phyloP scores from a whole-genome alignment of 2,113 vertebrate species.

The Dasyornis broadbenti region DNA sequence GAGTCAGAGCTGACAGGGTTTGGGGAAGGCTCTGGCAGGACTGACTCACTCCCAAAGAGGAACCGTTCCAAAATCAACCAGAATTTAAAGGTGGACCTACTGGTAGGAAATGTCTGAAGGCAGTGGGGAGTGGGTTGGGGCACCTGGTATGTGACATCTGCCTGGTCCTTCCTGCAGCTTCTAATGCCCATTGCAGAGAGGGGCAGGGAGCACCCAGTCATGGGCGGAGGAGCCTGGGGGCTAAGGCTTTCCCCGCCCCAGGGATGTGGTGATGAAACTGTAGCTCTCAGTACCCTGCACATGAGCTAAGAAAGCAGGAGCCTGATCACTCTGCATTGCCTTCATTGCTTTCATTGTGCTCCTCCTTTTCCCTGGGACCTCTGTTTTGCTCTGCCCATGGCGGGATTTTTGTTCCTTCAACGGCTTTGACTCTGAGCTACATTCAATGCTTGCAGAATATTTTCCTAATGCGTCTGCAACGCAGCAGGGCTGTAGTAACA shows the following conservation, averaged over 20 bases:
- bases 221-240: fast-evolving
- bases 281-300: neutral
- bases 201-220: neutral
- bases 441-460: neutral
- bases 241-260: fast-evolving
- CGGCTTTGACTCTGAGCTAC: neutral
- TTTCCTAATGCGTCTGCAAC: neutral
- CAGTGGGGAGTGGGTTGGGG: neutral
- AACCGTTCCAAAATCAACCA: neutral
- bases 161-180: neutral
- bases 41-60: neutral
- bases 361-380: neutral
- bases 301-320: neutral
- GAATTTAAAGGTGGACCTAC: neutral
- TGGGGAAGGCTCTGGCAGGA: neutral
- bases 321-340: neutral
- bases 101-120: neutral
- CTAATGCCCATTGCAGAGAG: neutral
- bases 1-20: neutral
- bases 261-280: neutral
- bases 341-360: neutral
- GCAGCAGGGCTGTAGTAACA: neutral
- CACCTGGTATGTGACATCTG: neutral
- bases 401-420: neutral
- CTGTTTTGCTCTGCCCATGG: neutral